A percentile compares a stretch with the other conserved stretches of the same genome.
Conservation (phyloP, 2,797 vertebrate genomes). For the Semaprochilodus insignis region DNA sequence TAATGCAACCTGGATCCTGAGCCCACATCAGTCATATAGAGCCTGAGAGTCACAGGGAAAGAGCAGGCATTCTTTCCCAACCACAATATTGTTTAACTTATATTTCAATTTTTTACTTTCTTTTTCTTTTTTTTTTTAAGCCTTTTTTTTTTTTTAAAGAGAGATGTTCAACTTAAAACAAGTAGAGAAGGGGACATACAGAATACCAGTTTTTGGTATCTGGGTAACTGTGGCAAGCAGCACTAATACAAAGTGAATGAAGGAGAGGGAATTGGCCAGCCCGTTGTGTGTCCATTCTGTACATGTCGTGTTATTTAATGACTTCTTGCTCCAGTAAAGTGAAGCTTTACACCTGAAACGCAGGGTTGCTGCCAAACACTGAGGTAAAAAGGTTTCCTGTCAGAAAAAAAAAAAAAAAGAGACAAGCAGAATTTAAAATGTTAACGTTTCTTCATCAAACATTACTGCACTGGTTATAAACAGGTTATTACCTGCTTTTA, state of each 20-base stretch:
- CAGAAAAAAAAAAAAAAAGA: slow-evolving; percentile 61
- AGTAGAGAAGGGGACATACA: slow-evolving; percentile 36
- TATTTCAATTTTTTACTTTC: slow-evolving; percentile 48
- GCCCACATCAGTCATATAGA: slow-evolving; percentile 71
- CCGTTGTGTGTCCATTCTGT: slow-evolving; percentile 56
- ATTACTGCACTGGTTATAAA: not conserved
- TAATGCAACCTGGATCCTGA: slow-evolving; percentile 67
- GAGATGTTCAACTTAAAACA: slow-evolving; percentile 56
- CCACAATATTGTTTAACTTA: slow-evolving; percentile 58
- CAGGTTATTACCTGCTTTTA: slow-evolving; percentile 74
- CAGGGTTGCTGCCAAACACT: slow-evolving; percentile 80
- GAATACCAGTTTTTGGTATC: slow-evolving; percentile 65
- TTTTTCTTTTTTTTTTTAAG: slow-evolving; percentile 44
- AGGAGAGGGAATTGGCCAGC: slow-evolving; percentile 48
- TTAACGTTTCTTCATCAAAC: not conserved
- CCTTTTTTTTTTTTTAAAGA: slow-evolving; percentile 65
- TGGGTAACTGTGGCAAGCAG: slow-evolving; percentile 69
- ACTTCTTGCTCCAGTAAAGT: slow-evolving; percentile 78
- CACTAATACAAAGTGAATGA: slow-evolving; percentile 66
- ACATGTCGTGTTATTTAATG: slow-evolving; percentile 68
- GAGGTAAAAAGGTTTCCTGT: slow-evolving; percentile 83
- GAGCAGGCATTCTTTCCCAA: slow-evolving; percentile 66
- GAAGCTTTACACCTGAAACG: slow-evolving; percentile 81
- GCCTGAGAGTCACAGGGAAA: slow-evolving; percentile 65
- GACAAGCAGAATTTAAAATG: slow-evolving; percentile 5